These are phyloP conservation scores for Corythaeola cristata DNA, from an alignment of 2,113 vertebrate genomes.

Conservation along the genomic window DNA sequence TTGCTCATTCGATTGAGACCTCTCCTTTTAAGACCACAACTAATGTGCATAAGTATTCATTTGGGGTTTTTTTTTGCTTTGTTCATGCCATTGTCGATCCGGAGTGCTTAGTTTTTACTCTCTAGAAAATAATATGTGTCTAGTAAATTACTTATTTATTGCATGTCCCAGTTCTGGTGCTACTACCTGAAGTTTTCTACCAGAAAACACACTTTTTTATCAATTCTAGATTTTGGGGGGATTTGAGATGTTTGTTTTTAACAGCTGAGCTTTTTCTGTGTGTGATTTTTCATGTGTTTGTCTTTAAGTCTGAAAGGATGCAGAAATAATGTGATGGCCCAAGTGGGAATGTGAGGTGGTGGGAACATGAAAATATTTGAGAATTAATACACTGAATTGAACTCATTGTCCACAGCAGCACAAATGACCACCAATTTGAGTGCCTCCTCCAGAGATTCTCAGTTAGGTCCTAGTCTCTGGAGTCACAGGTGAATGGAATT, in stretches of 20 bases:
- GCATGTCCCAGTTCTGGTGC: neutral
- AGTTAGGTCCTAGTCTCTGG: neutral
- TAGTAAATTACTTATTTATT: neutral
- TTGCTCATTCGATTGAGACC: neutral
- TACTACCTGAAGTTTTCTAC: neutral
- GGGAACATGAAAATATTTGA: neutral
- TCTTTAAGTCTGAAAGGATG: neutral
- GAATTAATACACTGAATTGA: neutral
- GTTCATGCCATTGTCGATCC: neutral
- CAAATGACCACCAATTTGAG: neutral
- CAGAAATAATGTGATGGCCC: neutral
- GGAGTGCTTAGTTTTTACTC: neutral
- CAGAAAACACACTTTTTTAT: neutral
- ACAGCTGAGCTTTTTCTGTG: neutral
- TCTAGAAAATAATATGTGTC: neutral
- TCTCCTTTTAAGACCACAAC: constrained; percentile 18
- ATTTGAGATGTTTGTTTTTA: neutral
- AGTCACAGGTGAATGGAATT: neutral
- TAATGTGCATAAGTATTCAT: neutral
- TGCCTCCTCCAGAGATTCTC: neutral
- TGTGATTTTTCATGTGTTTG: neutral
- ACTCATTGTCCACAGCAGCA: neutral
- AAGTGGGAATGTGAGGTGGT: neutral
- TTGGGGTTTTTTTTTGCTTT: neutral
- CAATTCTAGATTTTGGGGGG: neutral